Base-by-base conservation (phyloP, 2,888 invertebrate species). In the Drosophila incognita region DNA sequence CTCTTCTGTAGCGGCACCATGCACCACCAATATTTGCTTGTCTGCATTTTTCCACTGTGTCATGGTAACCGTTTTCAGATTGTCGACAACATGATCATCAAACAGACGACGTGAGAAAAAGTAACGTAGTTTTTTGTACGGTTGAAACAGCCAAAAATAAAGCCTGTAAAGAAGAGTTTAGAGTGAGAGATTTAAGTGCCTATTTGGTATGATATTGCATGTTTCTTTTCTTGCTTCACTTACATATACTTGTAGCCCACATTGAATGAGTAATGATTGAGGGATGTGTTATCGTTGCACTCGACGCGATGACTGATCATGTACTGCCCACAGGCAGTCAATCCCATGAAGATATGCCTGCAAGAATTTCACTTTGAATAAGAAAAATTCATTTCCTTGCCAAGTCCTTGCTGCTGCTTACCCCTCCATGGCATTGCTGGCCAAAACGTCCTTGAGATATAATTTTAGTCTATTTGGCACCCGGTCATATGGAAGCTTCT, bases 251-350 rank as follows among this genome's bases (percentile, higher is more conserved):
- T 95, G 93, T 92, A 94, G 93, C 93, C 94, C 91, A 94, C 94
- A 84, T 94, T 94, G 87, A 94, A 95, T 82, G 94, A 94, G 70
- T 93, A 93, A 81, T 94, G 94, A 46, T 94, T 94, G 38, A 94
- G 94, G 79, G 93, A 94, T 72, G 93, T 89, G 76, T 93, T 94
- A 77, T 94, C 94, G 74, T 94, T 94, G 90, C 95, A 95, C 1
- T 97, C 90, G 36, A 93, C 91, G 66, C 93, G 97, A 93, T 98
- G 98, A 76, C 98, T 98, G 82, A 99, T 94, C 77, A 99, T 95
- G 94, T 96, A 98, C 93, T 97, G 97, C 18, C 98, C 98, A 93
- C 98, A 98, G 86, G 97, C 96, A n/a, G 98, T 97, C 91, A 98
- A 96, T 10, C 99, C 99, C 96, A 99, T 97, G 92, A 98, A 97